Conservation (phyloP, 1,140 invertebrate species). For the Drosophila nikananu region DNA sequence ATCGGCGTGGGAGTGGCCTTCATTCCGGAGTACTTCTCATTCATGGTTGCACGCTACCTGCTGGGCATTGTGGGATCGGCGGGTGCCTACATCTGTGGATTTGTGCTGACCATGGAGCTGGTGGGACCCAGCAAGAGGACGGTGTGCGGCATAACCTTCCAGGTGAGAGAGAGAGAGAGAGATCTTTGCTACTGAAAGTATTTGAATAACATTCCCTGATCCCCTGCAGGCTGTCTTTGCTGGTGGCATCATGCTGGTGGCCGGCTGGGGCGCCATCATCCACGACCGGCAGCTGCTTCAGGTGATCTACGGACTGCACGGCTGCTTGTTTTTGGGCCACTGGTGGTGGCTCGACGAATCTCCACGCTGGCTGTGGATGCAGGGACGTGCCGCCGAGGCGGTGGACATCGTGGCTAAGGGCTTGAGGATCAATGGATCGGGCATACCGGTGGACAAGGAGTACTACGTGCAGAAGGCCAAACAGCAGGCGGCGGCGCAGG, state of each 20-base stretch:
- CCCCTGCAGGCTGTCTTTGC: conserved; percentile 89
- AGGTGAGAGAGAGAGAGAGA: conserved; percentile 73
- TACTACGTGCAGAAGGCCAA: conserved; percentile 88
- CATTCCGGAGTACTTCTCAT: conserved; percentile 90
- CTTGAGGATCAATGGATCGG: conserved; percentile 89
- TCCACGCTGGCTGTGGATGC: conserved; percentile 93
- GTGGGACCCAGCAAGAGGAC: conserved; percentile 93
- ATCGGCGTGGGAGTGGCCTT: conserved; percentile 91
- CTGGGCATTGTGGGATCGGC: conserved; percentile 94
- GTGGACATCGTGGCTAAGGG: conserved; percentile 90
- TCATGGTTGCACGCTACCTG: conserved; percentile 89
- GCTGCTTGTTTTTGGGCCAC: conserved; percentile 90
- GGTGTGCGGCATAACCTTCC: conserved; percentile 92
- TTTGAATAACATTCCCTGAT: not conserved
- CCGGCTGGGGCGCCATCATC: conserved; percentile 92
- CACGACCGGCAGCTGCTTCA: conserved; percentile 91
- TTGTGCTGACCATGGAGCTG: conserved; percentile 95
- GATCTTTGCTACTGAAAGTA: not conserved
- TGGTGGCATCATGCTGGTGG: conserved; percentile 92
- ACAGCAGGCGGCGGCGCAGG: conserved; percentile 85
- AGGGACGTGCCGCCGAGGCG: conserved; percentile 90
- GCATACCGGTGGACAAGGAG: conserved; percentile 88
- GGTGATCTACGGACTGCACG: conserved; percentile 92
- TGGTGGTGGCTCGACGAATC: conserved; percentile 96
- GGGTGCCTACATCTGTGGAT: conserved; percentile 93